A percentile compares a stretch with the other conserved stretches of the same genome.
Evolutionary conservation across 2,797 vertebrate genomes (phyloP).

Genomic region (Mormyrops boulengeri): DNA sequence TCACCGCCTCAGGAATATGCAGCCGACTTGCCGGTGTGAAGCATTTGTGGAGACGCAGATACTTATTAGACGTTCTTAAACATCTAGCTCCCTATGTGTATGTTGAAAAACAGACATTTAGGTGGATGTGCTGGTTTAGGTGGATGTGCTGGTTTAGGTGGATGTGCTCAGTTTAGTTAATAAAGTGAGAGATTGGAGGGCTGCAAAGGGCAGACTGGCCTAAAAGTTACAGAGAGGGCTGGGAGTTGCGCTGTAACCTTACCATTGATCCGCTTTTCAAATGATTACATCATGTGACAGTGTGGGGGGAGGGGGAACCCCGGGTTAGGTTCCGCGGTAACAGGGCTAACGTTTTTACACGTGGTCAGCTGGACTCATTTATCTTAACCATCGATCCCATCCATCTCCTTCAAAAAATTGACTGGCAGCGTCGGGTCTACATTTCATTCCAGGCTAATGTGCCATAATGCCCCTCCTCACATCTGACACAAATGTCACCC

Average conservation of each 20-base stretch:
- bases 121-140: not conserved
- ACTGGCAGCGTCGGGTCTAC: not conserved
- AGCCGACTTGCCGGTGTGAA: not conserved
- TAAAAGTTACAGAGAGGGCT: not conserved
- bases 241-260: not conserved
- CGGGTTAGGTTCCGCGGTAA: not conserved
- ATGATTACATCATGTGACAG: not conserved
- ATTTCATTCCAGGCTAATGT: not conserved
- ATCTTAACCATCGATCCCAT: not conserved
- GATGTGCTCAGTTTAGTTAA: not conserved
- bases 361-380: not conserved
- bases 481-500: not conserved
- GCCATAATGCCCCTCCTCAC: not conserved
- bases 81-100: not conserved
- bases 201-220: not conserved
- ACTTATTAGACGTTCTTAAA: not conserved
- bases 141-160: not conserved
- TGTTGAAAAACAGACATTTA: not conserved
- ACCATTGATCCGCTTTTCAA: not conserved
- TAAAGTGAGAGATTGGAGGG: not conserved
- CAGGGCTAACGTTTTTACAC: not conserved
- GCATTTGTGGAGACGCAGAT: not conserved
- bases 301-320: not conserved
- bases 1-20: not conserved
- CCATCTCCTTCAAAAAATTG: not conserved